Base-by-base conservation (phyloP, 2,113 vertebrate species). In the Rynchops niger region DNA sequence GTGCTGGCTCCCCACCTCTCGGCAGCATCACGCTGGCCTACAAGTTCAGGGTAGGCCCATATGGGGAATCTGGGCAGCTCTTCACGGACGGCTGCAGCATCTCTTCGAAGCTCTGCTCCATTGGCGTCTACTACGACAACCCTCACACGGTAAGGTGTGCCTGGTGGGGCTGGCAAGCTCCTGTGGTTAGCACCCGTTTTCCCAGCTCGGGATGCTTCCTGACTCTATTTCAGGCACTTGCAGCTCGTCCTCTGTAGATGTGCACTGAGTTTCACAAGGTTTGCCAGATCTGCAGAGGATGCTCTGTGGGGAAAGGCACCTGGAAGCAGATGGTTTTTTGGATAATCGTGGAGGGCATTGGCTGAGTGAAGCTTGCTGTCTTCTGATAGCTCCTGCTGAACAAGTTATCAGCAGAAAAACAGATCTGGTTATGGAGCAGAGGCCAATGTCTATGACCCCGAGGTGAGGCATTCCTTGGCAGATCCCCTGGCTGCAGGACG, bases 101-200 rank as follows among this genome's bases (percentile, higher is more conserved):
- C 94, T 99, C 98, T 49, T 99, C 99, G 3, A 98, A 98, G 81
- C 98, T 99, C 36, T 96, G 97, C 50, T 98, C 98, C 77, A 98
- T 99, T 4, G 99, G 98, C 0, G 89, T 99, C 91, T 99, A 98
- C 98, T 99, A 99, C 6, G 99, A 99, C 97, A 98, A 99, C 91
- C 99, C 99, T 29, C 98, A 98, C 85, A 98, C 98, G 99, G 99
- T 99, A 98, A 99, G 98, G 52, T 5, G 47, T 78, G 71, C 97
- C 93, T 21, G 58, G 90, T 79, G 61, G 85, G 82, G 62, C 86
- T 40, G 2, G 43, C 40, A 12, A 3, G 11, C n/a, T 69, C 47
- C 40, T 0, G 0, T 45, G 40, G 12, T 55, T 56, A 36, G 38
- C 7, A 18, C 19, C 11, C 0, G 0, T 49, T 10, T 50, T 86